Evolutionary conservation across 2,888 invertebrate genomes (phyloP).

Genomic region (Melieria omissa): DNA sequence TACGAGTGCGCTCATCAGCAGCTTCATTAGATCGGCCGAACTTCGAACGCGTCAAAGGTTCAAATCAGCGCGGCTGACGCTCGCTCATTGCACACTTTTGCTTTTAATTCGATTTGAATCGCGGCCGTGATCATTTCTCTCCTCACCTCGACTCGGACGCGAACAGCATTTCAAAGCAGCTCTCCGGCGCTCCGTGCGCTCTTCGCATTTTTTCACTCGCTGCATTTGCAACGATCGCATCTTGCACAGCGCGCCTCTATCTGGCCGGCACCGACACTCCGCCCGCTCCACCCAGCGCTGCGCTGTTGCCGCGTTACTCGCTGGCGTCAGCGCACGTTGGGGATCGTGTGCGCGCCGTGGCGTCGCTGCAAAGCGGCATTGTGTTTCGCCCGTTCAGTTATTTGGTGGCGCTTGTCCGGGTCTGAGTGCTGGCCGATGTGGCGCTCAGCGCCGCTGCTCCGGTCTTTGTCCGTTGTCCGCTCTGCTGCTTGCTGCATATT

Average conservation of each 20-base stretch:
- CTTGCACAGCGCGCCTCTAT: no score
- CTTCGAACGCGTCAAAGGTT: neutral
- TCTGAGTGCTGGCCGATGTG: slow-evolving; percentile 5
- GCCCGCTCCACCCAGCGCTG: no score
- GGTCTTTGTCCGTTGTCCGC: slow-evolving; percentile 5
- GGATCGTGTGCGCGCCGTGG: neutral
- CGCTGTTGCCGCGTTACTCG: neutral
- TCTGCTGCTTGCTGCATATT: slow-evolving; percentile 7
- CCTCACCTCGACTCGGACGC: no score
- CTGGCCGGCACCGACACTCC: no score
- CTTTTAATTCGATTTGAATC: no score
- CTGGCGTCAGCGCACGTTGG: no score
- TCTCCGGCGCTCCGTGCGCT: no score
- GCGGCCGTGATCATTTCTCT: no score
- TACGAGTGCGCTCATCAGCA: neutral
- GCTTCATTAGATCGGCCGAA: neutral
- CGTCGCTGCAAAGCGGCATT: slow-evolving; percentile 24
- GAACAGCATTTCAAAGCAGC: no score
- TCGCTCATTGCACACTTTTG: neutral
- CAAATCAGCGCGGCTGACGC: neutral
- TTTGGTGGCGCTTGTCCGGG: slow-evolving; percentile 47
- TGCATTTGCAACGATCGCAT: no score
- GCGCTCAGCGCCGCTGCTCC: neutral
- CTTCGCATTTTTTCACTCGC: no score
- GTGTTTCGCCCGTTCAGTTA: slow-evolving; percentile 49